These are phyloP conservation scores for Sebastes hubbsi DNA, from an alignment of 2,797 vertebrate species.

Conservation along the genomic window DNA sequence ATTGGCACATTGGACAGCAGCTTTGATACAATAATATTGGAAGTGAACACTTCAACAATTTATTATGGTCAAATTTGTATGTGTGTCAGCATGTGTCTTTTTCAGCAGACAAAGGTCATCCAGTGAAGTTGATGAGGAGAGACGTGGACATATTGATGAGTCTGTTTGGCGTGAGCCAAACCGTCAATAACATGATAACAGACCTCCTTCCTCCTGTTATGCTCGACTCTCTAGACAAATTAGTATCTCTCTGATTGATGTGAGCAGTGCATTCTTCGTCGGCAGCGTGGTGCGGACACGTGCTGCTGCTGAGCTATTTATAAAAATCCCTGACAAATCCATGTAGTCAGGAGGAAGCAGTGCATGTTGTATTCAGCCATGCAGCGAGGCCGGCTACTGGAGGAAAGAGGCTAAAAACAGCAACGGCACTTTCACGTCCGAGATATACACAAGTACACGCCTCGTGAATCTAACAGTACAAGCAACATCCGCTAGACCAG, in stretches of 20 bases:
- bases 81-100: slow-evolving; percentile 1
- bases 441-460: slow-evolving; percentile 33
- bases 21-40: background rate
- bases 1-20: background rate
- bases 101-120: background rate
- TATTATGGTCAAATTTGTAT: background rate
- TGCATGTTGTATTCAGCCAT: slow-evolving; percentile 77
- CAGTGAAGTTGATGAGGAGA: background rate
- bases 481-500: slow-evolving; percentile 29
- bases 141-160: slow-evolving; percentile 14
- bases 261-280: slow-evolving; percentile 43
- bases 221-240: slow-evolving; percentile 39
- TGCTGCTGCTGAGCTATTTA: slow-evolving; percentile 80
- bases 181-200: slow-evolving; percentile 9
- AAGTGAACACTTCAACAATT: background rate
- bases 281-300: slow-evolving; percentile 62
- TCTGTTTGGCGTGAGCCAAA: background rate
- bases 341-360: slow-evolving; percentile 79
- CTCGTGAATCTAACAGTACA: slow-evolving; percentile 45
- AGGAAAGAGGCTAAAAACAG: slow-evolving; percentile 70
- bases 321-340: slow-evolving; percentile 82
- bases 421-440: slow-evolving; percentile 45
- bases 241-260: slow-evolving; percentile 20
- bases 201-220: background rate
- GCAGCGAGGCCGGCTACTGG: slow-evolving; percentile 68